These are phyloP conservation scores for Cryptocheilus praepositus DNA, from an alignment of 2,888 invertebrate species.

Conservation along the genomic window DNA sequence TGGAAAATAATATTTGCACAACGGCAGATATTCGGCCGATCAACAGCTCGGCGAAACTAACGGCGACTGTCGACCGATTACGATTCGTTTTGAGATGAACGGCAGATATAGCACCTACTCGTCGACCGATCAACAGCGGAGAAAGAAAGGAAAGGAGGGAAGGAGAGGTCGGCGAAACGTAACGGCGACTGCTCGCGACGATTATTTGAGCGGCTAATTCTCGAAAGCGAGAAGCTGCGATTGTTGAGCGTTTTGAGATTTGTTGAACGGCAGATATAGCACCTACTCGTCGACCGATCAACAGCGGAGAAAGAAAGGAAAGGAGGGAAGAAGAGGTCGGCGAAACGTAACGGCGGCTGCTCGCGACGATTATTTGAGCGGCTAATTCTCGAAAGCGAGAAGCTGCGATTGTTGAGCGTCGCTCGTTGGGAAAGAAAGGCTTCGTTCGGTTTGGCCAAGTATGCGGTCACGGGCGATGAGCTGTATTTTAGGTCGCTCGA, in stretches of 20 bases:
- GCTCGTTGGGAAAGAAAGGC: background rate
- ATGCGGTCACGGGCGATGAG: too few relatives aligned
- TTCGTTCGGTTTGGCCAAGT: too few relatives aligned
- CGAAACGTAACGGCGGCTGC: too few relatives aligned
- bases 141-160: background rate
- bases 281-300: too few relatives aligned
- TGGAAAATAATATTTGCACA: slow-evolving; percentile 24
- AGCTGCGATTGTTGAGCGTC: background rate
- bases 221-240: background rate
- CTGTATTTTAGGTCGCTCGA: slow-evolving; percentile 1
- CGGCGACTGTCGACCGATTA: slow-evolving; percentile 13
- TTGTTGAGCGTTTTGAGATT: background rate
- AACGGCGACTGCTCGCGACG: too few relatives aligned
- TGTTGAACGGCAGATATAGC: too few relatives aligned
- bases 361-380: too few relatives aligned
- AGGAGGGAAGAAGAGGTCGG: background rate
- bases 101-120: too few relatives aligned
- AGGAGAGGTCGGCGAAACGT: background rate
- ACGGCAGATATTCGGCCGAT: slow-evolving; percentile 21
- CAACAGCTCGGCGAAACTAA: too few relatives aligned
- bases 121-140: background rate
- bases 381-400: background rate
- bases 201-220: too few relatives aligned
- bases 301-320: background rate
- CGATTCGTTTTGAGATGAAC: too few relatives aligned